These are phyloP conservation scores for Eristalinus sepulchralis DNA, from an alignment of 2,888 invertebrate genomes.

Conservation along the genomic window DNA sequence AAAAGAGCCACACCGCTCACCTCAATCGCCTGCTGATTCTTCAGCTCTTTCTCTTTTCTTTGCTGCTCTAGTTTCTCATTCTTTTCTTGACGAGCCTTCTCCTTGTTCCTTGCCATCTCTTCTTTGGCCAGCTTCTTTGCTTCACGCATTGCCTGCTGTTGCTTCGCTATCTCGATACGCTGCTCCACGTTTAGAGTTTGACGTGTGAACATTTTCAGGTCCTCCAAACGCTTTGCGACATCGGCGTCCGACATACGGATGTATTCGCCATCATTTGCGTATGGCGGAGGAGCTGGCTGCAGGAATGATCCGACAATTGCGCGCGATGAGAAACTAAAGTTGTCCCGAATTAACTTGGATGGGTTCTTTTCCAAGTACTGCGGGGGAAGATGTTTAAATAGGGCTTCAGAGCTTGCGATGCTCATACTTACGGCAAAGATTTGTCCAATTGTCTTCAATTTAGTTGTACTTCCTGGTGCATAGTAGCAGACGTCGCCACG, in stretches of 20 bases:
- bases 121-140: conserved; percentile 88
- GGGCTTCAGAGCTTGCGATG: neutral
- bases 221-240: conserved; percentile 88
- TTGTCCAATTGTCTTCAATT: conserved; percentile 85
- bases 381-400: conserved; percentile 72
- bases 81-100: conserved; percentile 84
- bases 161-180: conserved; percentile 87
- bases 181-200: conserved; percentile 88
- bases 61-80: conserved; percentile 92
- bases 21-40: conserved; percentile 93
- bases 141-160: conserved; percentile 88
- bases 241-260: conserved; percentile 91
- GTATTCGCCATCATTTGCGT: conserved; percentile 86
- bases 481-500: conserved; percentile 97
- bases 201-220: conserved; percentile 85
- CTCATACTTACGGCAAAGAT: conserved; percentile 83
- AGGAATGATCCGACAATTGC: conserved; percentile 95
- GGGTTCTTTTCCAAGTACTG: conserved; percentile 90
- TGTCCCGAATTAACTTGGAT: conserved; percentile 88
- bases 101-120: conserved; percentile 83
- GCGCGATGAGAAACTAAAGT: conserved; percentile 96
- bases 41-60: conserved; percentile 89
- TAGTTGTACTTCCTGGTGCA: conserved; percentile 85
- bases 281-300: conserved; percentile 86
- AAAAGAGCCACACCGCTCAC: conserved; percentile 82